These are phyloP conservation scores for Lutjanus campechanus DNA, from an alignment of 2,797 vertebrate species.

Conservation along the genomic window DNA sequence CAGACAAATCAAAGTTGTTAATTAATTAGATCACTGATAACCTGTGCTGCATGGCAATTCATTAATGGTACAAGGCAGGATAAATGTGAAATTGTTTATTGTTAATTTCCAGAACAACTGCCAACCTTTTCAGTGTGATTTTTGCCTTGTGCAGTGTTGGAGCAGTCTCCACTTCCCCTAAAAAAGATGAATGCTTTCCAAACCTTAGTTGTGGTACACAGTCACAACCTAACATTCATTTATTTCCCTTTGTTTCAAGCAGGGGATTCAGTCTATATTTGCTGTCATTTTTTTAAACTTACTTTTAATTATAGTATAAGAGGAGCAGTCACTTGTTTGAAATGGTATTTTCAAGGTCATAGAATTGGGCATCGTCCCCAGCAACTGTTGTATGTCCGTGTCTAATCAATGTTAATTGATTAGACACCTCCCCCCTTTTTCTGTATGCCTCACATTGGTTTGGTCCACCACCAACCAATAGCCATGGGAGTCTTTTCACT, in stretches of 20 bases:
- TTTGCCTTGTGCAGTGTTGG: not conserved
- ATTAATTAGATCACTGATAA: slow-evolving; percentile 48
- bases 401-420: too few relatives aligned
- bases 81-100: slow-evolving; percentile 45
- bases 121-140: slow-evolving; percentile 7
- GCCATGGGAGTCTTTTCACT: too few relatives aligned
- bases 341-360: too few relatives aligned
- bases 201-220: not conserved
- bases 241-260: not conserved
- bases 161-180: not conserved
- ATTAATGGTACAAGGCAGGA: slow-evolving; percentile 35
- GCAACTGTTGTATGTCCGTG: too few relatives aligned
- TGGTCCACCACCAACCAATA: too few relatives aligned
- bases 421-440: too few relatives aligned
- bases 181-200: slow-evolving; percentile 3
- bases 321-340: not conserved
- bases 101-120: slow-evolving; percentile 46
- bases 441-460: too few relatives aligned
- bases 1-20: slow-evolving; percentile 43
- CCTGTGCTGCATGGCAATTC: slow-evolving; percentile 21
- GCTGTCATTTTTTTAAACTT: not conserved
- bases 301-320: not conserved
- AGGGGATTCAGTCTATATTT: not conserved
- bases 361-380: too few relatives aligned
- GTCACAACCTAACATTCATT: not conserved